These are phyloP conservation scores for Vanessa tameamea DNA, from an alignment of 1,140 invertebrate genomes.

Conservation along the genomic window DNA sequence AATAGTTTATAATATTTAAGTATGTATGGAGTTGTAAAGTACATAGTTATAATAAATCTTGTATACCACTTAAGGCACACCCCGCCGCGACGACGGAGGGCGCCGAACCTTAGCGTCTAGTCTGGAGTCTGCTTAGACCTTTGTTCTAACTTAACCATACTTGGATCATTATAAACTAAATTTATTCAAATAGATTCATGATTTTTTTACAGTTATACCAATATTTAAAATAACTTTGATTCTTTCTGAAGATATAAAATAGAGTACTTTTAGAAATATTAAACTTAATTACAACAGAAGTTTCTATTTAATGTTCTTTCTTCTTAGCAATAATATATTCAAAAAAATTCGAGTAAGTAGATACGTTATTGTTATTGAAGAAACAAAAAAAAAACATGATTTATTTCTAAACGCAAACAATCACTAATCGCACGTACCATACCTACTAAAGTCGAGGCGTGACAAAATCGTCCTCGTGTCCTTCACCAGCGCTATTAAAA, in stretches of 20 bases:
- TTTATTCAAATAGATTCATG: too few species aligned
- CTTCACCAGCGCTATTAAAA: constrained; percentile 52
- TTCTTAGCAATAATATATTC: not conserved
- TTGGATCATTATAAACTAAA: not conserved
- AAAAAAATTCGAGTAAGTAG: not conserved
- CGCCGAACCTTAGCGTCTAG: constrained; percentile 45
- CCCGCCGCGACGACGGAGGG: constrained; percentile 43
- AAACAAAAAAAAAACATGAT: constrained; percentile 13
- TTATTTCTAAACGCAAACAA: constrained; percentile 27
- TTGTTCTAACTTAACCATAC: constrained; percentile 20
- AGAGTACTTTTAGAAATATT: too few species aligned
- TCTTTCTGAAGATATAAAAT: too few species aligned
- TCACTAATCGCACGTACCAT: constrained; percentile 35
- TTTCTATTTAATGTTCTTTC: too few species aligned
- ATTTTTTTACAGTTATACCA: too few species aligned
- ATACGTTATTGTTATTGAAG: not conserved
- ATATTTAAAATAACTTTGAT: too few species aligned
- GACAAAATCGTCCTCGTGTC: constrained; percentile 47
- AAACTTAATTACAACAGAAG: too few species aligned
- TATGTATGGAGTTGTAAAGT: not conserved
- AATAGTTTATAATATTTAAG: not conserved
- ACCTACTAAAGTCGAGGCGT: constrained; percentile 41
- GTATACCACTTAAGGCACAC: constrained; percentile 5
- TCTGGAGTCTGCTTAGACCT: constrained; percentile 24
- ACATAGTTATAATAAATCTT: not conserved